phyloP scores from a whole-genome alignment of 2,888 invertebrate genomes.

The Osmoderma eremita region DNA sequence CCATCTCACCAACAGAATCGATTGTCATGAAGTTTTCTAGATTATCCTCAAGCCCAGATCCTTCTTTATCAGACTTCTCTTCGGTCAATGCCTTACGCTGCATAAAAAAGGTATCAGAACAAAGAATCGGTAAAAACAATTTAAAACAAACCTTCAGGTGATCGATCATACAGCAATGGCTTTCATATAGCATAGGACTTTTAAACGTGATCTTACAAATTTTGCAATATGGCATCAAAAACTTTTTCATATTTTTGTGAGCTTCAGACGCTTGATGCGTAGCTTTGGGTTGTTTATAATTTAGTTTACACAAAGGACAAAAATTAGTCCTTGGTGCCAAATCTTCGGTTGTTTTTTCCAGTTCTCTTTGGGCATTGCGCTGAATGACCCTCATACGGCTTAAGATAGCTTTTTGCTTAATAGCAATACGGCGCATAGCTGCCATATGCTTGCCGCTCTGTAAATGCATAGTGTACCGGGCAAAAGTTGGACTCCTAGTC shows the following conservation, averaged over 20 bases:
- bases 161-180: constrained; percentile 82
- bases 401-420: constrained; percentile 78
- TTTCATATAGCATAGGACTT: constrained; percentile 86
- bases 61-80: constrained; percentile 66
- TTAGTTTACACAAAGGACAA: constrained; percentile 63
- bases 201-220: constrained; percentile 81
- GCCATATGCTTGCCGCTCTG: constrained; percentile 76
- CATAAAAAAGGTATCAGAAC: constrained; percentile 31
- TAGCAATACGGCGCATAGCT: constrained; percentile 78
- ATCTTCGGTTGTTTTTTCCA: constrained; percentile 78
- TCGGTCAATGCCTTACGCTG: constrained; percentile 69
- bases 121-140: constrained; percentile 17
- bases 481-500: constrained; percentile 78
- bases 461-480: constrained; percentile 79
- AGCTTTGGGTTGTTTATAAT: constrained; percentile 68
- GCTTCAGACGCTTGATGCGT: constrained; percentile 83
- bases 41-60: constrained; percentile 75
- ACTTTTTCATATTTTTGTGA: constrained; percentile 86
- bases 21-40: constrained; percentile 87
- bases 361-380: constrained; percentile 80
- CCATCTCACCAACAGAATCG: constrained; percentile 88
- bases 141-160: constrained; percentile 75
- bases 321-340: constrained; percentile 61
- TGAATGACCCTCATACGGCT: constrained; percentile 83
- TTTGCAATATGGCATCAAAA: constrained; percentile 84